These are phyloP conservation scores for Pristionchus mayeri DNA, from an alignment of 2,888 invertebrate species.

Conservation along the genomic window DNA sequence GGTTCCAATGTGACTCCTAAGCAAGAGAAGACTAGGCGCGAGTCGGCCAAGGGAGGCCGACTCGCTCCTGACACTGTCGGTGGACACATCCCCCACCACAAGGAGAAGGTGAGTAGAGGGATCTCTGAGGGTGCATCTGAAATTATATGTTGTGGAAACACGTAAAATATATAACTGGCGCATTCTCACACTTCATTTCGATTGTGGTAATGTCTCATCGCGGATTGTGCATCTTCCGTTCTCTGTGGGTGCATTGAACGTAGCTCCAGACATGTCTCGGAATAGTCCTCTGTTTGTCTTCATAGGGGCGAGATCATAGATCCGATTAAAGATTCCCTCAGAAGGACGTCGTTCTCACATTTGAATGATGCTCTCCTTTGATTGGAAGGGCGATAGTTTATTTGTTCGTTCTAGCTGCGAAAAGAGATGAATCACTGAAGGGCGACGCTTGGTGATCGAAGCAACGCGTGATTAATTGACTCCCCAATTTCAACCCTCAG, in stretches of 20 bases:
- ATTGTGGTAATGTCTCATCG: no score
- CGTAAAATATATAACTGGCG: no score
- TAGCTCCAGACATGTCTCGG: not conserved
- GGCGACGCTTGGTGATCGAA: not conserved
- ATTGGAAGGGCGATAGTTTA: not conserved
- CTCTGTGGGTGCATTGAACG: not conserved
- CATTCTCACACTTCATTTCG: no score
- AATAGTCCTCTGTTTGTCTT: conserved; percentile 19
- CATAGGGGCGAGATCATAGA: conserved; percentile 25
- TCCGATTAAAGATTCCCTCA: not conserved
- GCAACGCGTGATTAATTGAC: not conserved
- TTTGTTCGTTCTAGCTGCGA: conserved; percentile 15
- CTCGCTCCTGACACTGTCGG: conserved; percentile 34
- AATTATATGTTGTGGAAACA: no score
- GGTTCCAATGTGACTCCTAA: conserved; percentile 47
- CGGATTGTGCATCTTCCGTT: not conserved
- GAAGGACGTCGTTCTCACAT: conserved; percentile 26
- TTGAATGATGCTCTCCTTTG: not conserved
- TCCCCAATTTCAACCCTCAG: not conserved
- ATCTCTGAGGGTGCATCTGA: no score
- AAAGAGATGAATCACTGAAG: conserved; percentile 16
- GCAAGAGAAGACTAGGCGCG: conserved; percentile 30
- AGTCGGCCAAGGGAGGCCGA: conserved; percentile 17
- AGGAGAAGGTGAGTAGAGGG: conserved; percentile 5
- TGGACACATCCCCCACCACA: conserved; percentile 5